phyloP scores from a whole-genome alignment of 1,140 invertebrate species.

The Venturia canescens region DNA sequence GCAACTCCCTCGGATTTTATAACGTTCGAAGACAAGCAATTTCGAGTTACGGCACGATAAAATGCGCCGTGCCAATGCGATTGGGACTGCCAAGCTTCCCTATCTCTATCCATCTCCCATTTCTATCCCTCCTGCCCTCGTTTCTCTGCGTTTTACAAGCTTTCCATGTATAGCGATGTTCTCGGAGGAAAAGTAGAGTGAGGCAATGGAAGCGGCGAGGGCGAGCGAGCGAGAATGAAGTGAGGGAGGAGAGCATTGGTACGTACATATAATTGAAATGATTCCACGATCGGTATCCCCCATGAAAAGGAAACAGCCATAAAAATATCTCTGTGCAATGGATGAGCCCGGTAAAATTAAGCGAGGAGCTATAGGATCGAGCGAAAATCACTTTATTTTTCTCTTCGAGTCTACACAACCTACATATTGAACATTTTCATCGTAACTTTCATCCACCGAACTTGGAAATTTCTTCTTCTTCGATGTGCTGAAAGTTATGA shows the following conservation, averaged over 20 bases:
- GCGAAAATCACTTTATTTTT: background rate
- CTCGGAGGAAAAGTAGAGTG: background rate
- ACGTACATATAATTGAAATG: constrained; percentile 15
- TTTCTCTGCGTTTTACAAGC: constrained; percentile 32
- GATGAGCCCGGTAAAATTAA: constrained; percentile 36
- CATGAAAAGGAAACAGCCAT: constrained; percentile 9
- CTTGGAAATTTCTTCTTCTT: background rate
- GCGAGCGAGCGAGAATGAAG: background rate
- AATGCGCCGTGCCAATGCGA: constrained; percentile 54
- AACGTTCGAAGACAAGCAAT: constrained; percentile 63
- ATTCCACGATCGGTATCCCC: background rate
- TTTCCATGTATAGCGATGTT: background rate
- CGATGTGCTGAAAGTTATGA: too few species aligned
- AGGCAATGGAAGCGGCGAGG: background rate
- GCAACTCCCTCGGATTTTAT: constrained; percentile 61
- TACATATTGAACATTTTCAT: background rate
- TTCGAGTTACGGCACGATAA: constrained; percentile 67
- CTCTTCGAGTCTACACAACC: background rate
- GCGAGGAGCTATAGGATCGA: background rate
- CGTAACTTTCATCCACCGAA: background rate
- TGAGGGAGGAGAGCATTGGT: background rate
- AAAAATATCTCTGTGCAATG: constrained; percentile 30
- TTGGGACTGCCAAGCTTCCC: constrained; percentile 27
- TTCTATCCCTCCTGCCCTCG: background rate
- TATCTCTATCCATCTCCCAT: too few species aligned